phyloP scores from a whole-genome alignment of 1,140 invertebrate species.

The Galendromus occidentalis region DNA sequence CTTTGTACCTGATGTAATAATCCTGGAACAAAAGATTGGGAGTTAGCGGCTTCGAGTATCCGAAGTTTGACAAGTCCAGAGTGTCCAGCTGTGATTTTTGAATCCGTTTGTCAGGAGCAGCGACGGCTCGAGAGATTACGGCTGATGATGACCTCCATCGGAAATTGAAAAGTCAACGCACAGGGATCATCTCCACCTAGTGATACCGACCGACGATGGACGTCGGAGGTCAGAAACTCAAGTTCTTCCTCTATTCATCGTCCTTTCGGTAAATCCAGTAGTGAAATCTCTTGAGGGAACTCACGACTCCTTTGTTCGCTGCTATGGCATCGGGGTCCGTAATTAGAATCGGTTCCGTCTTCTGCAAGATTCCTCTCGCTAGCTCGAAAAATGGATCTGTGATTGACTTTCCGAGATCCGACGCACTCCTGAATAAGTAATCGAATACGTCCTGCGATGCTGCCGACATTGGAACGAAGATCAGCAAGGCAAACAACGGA shows the following conservation, averaged over 20 bases:
- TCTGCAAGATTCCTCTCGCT: not conserved
- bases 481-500: not conserved
- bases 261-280: too few relatives aligned
- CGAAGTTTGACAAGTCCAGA: too few relatives aligned
- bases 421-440: not conserved
- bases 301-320: not conserved
- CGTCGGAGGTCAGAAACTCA: too few relatives aligned
- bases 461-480: not conserved
- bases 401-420: not conserved
- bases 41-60: not conserved
- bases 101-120: too few relatives aligned
- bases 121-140: too few relatives aligned
- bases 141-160: too few relatives aligned
- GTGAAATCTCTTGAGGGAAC: too few relatives aligned
- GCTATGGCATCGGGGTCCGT: constrained; percentile 6
- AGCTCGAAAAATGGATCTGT: not conserved
- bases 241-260: too few relatives aligned
- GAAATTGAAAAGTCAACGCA: too few relatives aligned
- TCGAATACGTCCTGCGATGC: not conserved
- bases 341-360: not conserved
- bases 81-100: too few relatives aligned
- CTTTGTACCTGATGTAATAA: not conserved
- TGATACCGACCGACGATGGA: too few relatives aligned
- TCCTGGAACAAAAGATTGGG: not conserved
- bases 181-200: too few relatives aligned